Evolutionary conservation across 2,888 invertebrate genomes (phyloP).

Genomic region (Thera obeliscata): DNA sequence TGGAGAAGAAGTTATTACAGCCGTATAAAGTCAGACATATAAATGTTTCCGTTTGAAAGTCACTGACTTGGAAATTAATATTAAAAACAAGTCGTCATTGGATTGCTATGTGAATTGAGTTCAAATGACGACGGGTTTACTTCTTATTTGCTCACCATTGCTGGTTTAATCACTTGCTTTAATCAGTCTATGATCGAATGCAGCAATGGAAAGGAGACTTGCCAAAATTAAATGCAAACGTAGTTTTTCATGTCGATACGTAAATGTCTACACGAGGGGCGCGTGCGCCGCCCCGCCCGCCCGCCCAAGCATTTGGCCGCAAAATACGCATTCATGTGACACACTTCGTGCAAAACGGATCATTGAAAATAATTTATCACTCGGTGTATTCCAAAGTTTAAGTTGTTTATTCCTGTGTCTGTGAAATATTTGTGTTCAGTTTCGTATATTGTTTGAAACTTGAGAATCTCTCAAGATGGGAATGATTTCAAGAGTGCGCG

Average conservation of each 20-base stretch:
- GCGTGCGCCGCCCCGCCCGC: slow-evolving; percentile 51
- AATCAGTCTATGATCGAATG: slow-evolving; percentile 9
- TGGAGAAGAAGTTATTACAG: slow-evolving; percentile 26
- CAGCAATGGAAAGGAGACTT: slow-evolving; percentile 45
- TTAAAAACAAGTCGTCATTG: slow-evolving; percentile 71
- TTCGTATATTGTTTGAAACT: slow-evolving; percentile 13
- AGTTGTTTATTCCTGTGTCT: slow-evolving; percentile 7
- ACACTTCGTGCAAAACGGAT: slow-evolving; percentile 60
- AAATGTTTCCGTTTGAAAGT: slow-evolving; percentile 60
- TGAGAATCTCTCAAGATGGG: slow-evolving; percentile 78
- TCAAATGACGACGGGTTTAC: slow-evolving; percentile 18
- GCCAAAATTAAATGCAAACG: slow-evolving; percentile 19
- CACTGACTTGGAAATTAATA: slow-evolving; percentile 72
- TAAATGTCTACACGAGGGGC: slow-evolving; percentile 50
- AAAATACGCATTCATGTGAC: slow-evolving; percentile 73
- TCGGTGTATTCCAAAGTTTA: slow-evolving; percentile 32
- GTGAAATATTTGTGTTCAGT: slow-evolving; percentile 33
- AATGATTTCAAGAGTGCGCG: slow-evolving; percentile 88
- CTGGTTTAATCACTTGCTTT: slow-evolving; percentile 20
- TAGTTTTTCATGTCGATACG: slow-evolving; percentile 32
- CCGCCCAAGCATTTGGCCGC: slow-evolving; percentile 59
- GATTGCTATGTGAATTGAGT: slow-evolving; percentile 45
- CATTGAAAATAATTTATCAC: slow-evolving; percentile 38
- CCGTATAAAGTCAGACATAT: slow-evolving; percentile 38
- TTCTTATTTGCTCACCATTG: slow-evolving; percentile 41